Evolutionary conservation across 2,113 vertebrate species (phyloP).

Genomic region (Polyodon spathula): DNA sequence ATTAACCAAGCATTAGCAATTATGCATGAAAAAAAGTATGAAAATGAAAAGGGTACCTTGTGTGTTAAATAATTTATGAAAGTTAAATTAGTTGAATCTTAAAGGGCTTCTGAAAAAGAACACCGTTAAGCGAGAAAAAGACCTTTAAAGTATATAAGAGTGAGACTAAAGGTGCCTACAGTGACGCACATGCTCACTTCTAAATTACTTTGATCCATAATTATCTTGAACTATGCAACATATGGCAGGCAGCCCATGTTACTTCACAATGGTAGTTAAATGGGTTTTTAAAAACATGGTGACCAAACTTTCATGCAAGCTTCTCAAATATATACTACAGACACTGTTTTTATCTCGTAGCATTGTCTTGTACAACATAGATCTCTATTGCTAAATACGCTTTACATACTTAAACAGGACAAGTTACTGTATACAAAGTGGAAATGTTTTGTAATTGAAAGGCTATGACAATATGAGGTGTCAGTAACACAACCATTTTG

Average conservation of each 20-base stretch:
- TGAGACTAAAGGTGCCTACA: background rate
- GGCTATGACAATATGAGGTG: background rate
- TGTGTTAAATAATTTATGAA: too few species aligned
- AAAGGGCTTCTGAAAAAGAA: background rate
- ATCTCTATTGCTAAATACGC: slow-evolving; percentile 4
- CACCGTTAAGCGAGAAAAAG: background rate
- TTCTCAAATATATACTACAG: background rate
- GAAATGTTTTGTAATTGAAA: background rate
- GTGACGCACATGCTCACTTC: background rate
- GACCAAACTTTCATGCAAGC: background rate
- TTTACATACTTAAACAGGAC: background rate
- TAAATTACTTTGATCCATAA: background rate
- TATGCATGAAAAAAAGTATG: too few species aligned
- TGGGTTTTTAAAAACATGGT: background rate
- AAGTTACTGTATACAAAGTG: background rate
- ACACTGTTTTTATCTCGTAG: background rate
- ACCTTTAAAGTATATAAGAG: background rate
- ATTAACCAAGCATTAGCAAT: too few species aligned
- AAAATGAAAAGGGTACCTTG: too few species aligned
- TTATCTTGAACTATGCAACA: too few species aligned
- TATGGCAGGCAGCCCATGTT: background rate
- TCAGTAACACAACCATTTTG: background rate
- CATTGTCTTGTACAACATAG: background rate
- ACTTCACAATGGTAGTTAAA: slow-evolving; percentile 1
- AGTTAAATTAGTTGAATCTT: too few species aligned